These are phyloP conservation scores for Scaptomyza tumidula DNA, from an alignment of 2,888 invertebrate species.

Conservation along the genomic window DNA sequence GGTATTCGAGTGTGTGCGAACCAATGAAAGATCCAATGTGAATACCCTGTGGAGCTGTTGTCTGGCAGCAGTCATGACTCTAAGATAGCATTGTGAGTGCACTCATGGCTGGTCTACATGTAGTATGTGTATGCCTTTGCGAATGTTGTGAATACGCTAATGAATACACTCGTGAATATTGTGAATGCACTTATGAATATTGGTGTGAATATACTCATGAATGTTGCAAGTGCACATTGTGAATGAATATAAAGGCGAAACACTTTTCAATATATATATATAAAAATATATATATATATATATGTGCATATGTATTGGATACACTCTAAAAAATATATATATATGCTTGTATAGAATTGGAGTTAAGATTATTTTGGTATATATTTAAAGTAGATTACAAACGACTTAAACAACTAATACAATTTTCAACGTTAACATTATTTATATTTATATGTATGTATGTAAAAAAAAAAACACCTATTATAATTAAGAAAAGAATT, in stretches of 20 bases:
- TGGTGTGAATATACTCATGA: conserved; percentile 42
- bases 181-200: conserved; percentile 26
- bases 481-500: conserved; percentile 15
- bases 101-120: conserved; percentile 7
- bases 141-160: conserved; percentile 14
- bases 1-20: conserved; percentile 1
- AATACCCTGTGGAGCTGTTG: conserved; percentile 3
- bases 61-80: background rate
- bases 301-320: background rate
- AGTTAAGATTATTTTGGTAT: conserved; percentile 26
- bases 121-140: conserved; percentile 5
- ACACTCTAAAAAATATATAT: background rate
- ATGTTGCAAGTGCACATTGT: conserved; percentile 39
- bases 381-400: conserved; percentile 35
- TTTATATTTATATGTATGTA: conserved; percentile 3
- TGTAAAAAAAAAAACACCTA: conserved; percentile 51
- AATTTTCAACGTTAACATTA: conserved; percentile 27
- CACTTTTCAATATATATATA: background rate
- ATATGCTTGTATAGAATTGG: background rate
- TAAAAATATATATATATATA: background rate
- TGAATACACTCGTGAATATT: conserved; percentile 6
- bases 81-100: conserved; percentile 6
- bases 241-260: conserved; percentile 15
- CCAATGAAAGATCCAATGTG: conserved; percentile 22
- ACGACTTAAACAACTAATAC: conserved; percentile 51